These are phyloP conservation scores for Stegostoma tigrinum DNA, from an alignment of 2,113 vertebrate genomes.

Conservation along the genomic window DNA sequence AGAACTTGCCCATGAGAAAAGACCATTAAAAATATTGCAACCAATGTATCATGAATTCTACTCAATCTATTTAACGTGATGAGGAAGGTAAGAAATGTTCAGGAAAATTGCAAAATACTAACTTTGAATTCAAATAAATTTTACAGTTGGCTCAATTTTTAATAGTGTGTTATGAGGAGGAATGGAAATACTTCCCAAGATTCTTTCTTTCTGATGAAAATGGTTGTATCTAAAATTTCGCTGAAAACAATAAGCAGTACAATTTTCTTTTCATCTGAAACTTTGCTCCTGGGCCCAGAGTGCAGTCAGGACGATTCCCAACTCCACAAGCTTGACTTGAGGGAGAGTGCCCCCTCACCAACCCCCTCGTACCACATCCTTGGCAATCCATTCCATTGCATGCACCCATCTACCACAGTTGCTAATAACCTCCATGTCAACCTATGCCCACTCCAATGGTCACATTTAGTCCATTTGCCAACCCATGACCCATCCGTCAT, in stretches of 20 bases:
- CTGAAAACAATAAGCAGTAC: background rate
- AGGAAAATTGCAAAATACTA: background rate
- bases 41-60: background rate
- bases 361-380: too few species aligned
- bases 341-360: too few species aligned
- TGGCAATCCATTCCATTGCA: too few species aligned
- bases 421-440: too few species aligned
- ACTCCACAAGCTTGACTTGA: too few species aligned
- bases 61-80: background rate
- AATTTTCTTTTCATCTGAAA: background rate
- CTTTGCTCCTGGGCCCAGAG: too few species aligned
- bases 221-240: background rate
- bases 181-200: background rate
- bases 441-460: too few species aligned
- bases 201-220: background rate
- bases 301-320: too few species aligned
- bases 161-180: background rate
- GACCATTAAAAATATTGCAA: background rate
- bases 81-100: background rate
- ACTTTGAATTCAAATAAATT: background rate
- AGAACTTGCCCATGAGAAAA: background rate
- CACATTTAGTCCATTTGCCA: too few species aligned
- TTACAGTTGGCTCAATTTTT: background rate
- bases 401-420: too few species aligned
- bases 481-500: too few species aligned